A percentile compares a stretch with the other conserved stretches of the same genome.
Conservation (phyloP, 2,797 vertebrate genomes). For the Pantherophis vulpinus region DNA sequence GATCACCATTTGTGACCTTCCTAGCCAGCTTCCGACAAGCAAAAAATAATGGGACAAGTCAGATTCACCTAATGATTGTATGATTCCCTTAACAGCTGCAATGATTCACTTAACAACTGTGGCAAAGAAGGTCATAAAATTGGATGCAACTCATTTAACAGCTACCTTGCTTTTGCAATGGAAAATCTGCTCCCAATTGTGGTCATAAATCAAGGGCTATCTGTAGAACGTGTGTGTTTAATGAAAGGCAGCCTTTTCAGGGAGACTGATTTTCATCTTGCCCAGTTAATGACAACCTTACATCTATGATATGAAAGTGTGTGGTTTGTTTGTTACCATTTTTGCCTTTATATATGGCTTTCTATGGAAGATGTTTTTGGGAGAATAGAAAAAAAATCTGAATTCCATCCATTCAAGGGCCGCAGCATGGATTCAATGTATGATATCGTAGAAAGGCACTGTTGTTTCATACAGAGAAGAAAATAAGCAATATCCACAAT, state of each 20-base stretch:
- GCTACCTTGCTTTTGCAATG: neutral
- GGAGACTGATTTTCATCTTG: neutral
- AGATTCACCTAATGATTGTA: neutral
- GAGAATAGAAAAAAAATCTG: neutral
- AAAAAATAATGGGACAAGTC: neutral
- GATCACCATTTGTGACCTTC: neutral
- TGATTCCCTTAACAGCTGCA: too few species aligned
- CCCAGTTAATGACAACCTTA: neutral
- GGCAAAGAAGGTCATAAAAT: neutral
- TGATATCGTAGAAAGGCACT: neutral
- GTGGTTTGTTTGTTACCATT: neutral
- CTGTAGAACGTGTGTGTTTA: neutral
- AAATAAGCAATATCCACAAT: neutral
- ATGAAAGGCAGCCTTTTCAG: neutral
- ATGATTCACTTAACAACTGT: neutral
- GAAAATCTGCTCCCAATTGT: neutral
- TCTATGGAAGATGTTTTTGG: neutral
- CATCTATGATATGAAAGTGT: neutral
- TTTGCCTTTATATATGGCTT: neutral
- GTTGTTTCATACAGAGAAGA: neutral
- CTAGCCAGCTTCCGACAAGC: neutral
- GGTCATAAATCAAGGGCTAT: accelerated
- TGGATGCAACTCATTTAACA: neutral
- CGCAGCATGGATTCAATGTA: neutral
- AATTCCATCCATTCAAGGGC: neutral